Evolutionary conservation across 2,888 invertebrate genomes (phyloP).

Genomic region (Terebella lapidaria): DNA sequence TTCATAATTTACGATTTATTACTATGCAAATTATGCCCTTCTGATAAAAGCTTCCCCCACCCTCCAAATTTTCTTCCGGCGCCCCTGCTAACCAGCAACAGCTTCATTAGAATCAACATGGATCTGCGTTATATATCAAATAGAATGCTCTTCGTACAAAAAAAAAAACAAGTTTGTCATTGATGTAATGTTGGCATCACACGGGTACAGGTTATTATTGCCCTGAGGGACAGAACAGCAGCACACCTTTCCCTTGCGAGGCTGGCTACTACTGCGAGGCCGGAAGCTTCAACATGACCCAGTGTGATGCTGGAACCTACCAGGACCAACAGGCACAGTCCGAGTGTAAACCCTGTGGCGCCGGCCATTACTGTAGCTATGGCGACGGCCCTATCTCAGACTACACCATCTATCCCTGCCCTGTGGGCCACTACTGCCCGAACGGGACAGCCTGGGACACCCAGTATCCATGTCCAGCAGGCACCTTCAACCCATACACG

Average conservation of each 20-base stretch:
- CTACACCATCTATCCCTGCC: slow-evolving; percentile 41
- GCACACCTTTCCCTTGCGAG: slow-evolving; percentile 34
- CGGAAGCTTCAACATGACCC: slow-evolving; percentile 35
- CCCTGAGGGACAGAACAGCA: slow-evolving; percentile 40
- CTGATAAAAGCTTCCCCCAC: too few species aligned
- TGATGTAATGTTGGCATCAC: background rate
- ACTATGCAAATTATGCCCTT: too few species aligned
- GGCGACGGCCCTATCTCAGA: slow-evolving; percentile 35
- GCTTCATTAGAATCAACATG: too few species aligned
- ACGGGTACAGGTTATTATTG: slow-evolving; percentile 49
- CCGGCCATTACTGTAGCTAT: slow-evolving; percentile 45
- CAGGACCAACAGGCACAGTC: slow-evolving; percentile 40
- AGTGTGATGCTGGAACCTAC: slow-evolving; percentile 44
- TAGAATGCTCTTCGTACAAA: too few species aligned
- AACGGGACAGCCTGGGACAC: slow-evolving; percentile 32
- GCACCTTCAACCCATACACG: slow-evolving; percentile 40
- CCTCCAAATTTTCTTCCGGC: too few species aligned
- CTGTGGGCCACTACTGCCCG: slow-evolving; percentile 46
- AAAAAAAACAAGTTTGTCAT: too few species aligned
- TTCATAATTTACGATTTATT: too few species aligned
- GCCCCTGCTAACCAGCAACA: too few species aligned
- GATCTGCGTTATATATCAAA: too few species aligned
- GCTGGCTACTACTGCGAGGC: slow-evolving; percentile 41
- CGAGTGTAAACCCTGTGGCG: slow-evolving; percentile 39
- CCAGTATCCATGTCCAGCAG: slow-evolving; percentile 43